A percentile compares a stretch with the other conserved stretches of the same genome.
Conservation (phyloP, 2,888 invertebrate species). For the Agriotes lineatus region DNA sequence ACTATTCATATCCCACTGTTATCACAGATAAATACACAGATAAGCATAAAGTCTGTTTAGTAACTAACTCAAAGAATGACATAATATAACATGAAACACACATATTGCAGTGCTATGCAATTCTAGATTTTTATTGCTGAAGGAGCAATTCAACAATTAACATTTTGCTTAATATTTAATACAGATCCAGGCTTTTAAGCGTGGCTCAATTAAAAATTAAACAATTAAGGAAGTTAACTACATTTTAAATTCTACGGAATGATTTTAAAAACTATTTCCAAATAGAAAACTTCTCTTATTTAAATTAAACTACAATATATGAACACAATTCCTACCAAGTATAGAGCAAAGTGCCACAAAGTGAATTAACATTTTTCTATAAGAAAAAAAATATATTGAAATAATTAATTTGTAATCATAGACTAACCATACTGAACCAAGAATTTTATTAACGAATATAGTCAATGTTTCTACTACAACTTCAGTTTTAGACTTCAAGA, state of each 20-base stretch:
- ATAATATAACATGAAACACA: constrained; percentile 20
- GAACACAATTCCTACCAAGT: too few relatives aligned
- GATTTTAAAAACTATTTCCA: too few relatives aligned
- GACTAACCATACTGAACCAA: too few relatives aligned
- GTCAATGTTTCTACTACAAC: too few relatives aligned
- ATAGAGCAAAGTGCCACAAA: too few relatives aligned
- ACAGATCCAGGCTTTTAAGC: constrained; percentile 4
- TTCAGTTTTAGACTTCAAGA: too few relatives aligned
- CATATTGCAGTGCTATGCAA: constrained; percentile 10
- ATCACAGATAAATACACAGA: constrained; percentile 38
- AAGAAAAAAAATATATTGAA: too few relatives aligned
- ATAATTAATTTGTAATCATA: too few relatives aligned
- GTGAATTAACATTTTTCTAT: too few relatives aligned
- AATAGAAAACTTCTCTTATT: too few relatives aligned
- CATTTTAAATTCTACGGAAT: not conserved
- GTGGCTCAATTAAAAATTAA: not conserved
- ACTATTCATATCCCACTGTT: constrained; percentile 24
- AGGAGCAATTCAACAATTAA: constrained; percentile 17
- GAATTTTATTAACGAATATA: too few relatives aligned
- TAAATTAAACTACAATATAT: not conserved
- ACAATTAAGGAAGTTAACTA: not conserved
- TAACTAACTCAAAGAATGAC: not conserved
- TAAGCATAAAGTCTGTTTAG: constrained; percentile 14
- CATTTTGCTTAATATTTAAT: constrained; percentile 11
- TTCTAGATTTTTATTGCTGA: constrained; percentile 9